Evolutionary conservation across 92 coral and sea anemone species (phyloP), one percentile per base, ranked within the genome.

Genomic region (Parazoanthus swiftii): DNA sequence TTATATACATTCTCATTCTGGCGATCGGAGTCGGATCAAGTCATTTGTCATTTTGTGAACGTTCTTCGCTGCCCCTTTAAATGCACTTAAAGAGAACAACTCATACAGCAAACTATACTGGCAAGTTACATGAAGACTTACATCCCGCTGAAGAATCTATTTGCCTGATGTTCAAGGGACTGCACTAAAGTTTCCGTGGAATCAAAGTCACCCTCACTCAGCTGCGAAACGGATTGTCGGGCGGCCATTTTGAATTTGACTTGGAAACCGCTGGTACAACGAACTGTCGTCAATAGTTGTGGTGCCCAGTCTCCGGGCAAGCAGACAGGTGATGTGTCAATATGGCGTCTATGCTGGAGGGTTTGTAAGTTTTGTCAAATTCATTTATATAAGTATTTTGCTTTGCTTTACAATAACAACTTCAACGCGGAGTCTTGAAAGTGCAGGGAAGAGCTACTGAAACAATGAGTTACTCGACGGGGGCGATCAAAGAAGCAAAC

Each of bases 401-500:
- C 2, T 13, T 26, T 72, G 26, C 18, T 48, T 70, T 26, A 29
- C 23, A 44, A 35, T 15, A 36, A 23, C 3, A 44, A 6, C 11
- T 15, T 26, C 25, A 76, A 76, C n/a, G 16, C 20, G 14, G 80
- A 20, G 43, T 76, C 80, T 72, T 26, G 13, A 71, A 25, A 44
- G 18, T 33, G 14, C 21, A 10, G 44, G 16, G 39, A 25, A 18
- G n/a, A 71, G 38, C 21, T 25, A 35, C 25, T 84, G 33, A 21
- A 9, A 71, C 39, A 84, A 96, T 96, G 98, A 90, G 94, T 76
- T 81, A 90, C 39, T 89, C 98, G 1, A 89, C 93, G 16, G 97
- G 93, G n/a, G 97, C 97, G 14, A 97, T 97, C 82, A 93, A 92
- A 71, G 99, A 97, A 81, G 98, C 99, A 21, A 97, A 97, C 89